Conservation (phyloP, 2,113 vertebrate genomes). For the Hyperopisus bebe region DNA sequence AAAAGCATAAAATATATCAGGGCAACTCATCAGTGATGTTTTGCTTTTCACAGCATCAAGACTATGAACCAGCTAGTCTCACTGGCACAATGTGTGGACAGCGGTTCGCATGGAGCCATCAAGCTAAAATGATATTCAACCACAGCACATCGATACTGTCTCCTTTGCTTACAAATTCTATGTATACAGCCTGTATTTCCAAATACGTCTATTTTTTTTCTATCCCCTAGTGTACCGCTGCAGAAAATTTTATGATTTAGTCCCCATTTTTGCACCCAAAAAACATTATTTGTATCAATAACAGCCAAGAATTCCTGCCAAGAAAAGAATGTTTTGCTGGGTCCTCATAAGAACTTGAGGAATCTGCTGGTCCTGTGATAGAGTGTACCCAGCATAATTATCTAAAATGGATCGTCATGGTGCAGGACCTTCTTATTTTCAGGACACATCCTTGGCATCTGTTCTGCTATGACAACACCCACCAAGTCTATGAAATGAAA, state of each 20-base stretch:
- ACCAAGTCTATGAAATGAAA: background rate
- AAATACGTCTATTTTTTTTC: background rate
- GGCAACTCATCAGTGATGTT: background rate
- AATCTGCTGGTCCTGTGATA: background rate
- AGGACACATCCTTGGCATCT: background rate
- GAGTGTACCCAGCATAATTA: background rate
- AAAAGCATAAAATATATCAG: background rate
- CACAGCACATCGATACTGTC: background rate
- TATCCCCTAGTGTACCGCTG: background rate
- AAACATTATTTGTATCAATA: background rate
- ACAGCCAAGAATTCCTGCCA: background rate
- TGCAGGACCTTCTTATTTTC: background rate
- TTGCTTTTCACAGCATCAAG: background rate
- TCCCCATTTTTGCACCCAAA: background rate
- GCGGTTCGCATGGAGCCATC: background rate
- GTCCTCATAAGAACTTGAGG: background rate
- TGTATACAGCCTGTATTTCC: background rate
- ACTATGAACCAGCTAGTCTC: background rate
- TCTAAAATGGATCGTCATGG: background rate
- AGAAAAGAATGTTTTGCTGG: background rate
- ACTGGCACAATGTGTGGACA: background rate
- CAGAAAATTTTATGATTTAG: background rate
- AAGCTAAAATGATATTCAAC: background rate
- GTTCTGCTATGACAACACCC: background rate
- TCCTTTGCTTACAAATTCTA: background rate